Conservation (phyloP, 2,888 invertebrate genomes). For the Trachelus troglodyta region DNA sequence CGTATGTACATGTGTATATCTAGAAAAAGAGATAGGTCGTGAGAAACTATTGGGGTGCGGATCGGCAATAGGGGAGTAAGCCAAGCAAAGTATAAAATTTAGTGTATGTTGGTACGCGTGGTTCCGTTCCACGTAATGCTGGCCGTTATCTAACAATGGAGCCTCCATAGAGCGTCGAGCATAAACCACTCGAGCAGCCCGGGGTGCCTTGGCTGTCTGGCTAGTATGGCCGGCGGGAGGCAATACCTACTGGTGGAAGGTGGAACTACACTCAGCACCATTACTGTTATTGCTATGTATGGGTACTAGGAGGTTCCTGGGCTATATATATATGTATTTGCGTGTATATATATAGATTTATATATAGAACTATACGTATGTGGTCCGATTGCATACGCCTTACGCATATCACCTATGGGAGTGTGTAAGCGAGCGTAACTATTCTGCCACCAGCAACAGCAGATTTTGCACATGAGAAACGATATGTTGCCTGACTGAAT, state of each 20-base stretch:
- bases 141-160: constrained; percentile 7
- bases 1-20: not conserved
- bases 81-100: not conserved
- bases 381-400: not conserved
- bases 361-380: not conserved
- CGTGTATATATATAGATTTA: not conserved
- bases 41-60: not conserved
- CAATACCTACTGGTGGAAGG: not conserved
- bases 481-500: not conserved
- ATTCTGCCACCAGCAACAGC: not conserved
- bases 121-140: constrained; percentile 5
- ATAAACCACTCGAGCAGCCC: constrained; percentile 5
- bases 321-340: too few species aligned
- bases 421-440: not conserved
- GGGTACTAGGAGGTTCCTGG: not conserved
- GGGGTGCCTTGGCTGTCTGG: not conserved
- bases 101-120: constrained; percentile 1
- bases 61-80: constrained; percentile 3
- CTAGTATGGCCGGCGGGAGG: not conserved
- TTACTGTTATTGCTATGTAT: not conserved
- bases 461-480: not conserved
- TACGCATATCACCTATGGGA: not conserved
- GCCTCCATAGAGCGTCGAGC: not conserved
- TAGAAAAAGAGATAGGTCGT: not conserved
- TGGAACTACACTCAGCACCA: not conserved